Base-by-base conservation (phyloP, 2,113 vertebrate genomes). In the Chloropsis hardwickii region DNA sequence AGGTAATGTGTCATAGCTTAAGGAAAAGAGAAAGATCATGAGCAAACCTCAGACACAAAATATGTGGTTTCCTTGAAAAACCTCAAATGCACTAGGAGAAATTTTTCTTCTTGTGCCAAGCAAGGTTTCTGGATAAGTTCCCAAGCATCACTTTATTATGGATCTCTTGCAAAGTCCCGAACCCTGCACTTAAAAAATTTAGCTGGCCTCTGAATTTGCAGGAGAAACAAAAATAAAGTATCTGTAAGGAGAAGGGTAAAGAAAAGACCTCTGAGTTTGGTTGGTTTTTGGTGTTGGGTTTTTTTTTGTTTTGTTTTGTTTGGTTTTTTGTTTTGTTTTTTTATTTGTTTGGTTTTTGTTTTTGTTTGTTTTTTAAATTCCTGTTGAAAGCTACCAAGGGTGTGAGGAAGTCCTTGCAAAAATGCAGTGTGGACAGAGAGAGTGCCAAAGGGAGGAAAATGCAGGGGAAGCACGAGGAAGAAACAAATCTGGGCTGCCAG, bases 41-140 rank as follows among this genome's bases (percentile, higher is more conserved):
- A 94, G 47, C 74, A 95, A 96, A 88, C 86, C 83, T 67, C 95
- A 94, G 81, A 80, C 0, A 0, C 51, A 83, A 94, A 94, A 82
- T 93, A 85, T 48, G 95, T 50, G 90, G 90, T 93, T 97, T 96
- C 90, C 90, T 93, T 83, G 56, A 61, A 96, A 94, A 97, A 60
- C 67, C 93, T 86, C 81, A 93, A 92, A 86, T 62, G 42, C 33
- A 81, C n/a, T 0, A 2, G 51, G 14, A 87, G 23, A 78, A 77
- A 77, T 80, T 83, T 77, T 90, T 93, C 88, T 90, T 82, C 81
- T 57, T 69, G 33, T 73, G 67, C 85, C 67, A 81, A 80, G 39
- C 11, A 53, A 89, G 79, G 64, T 81, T 90, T 92, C 51, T 83
- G 79, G 69, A 81, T 60, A 86, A 48, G 37, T 62, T 95, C 67